These are phyloP conservation scores for Xanthia togata DNA, from an alignment of 2,888 invertebrate species.

Conservation along the genomic window DNA sequence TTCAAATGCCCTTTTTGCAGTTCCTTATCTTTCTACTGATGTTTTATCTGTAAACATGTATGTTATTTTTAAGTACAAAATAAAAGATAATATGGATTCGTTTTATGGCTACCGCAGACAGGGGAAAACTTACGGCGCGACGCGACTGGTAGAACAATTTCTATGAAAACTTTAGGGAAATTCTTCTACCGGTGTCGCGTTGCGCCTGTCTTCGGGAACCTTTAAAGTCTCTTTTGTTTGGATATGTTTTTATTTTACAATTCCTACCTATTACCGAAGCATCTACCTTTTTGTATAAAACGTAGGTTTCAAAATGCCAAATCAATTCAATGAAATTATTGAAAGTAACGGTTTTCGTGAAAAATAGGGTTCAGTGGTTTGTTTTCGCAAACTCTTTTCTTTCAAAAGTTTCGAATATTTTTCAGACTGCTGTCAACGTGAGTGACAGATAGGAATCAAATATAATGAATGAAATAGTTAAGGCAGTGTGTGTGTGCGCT, in stretches of 20 bases:
- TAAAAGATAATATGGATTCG: background rate
- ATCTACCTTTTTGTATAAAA: too few relatives aligned
- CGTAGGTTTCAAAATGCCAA: background rate
- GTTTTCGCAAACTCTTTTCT: background rate
- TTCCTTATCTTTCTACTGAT: background rate
- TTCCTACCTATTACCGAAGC: background rate
- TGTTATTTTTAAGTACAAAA: conserved; percentile 9
- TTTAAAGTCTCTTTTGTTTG: background rate
- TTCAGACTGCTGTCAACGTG: background rate
- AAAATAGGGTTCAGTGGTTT: background rate
- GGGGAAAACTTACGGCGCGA: too few relatives aligned
- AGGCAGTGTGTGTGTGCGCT: conserved; percentile 13
- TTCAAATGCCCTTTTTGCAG: conserved; percentile 6
- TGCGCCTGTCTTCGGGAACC: too few relatives aligned
- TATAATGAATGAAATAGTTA: conserved; percentile 1
- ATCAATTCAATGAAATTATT: background rate
- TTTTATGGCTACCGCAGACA: background rate
- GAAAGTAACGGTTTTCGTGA: background rate
- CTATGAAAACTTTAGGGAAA: too few relatives aligned
- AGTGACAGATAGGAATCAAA: background rate
- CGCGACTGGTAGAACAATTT: too few relatives aligned
- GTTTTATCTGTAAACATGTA: conserved; percentile 9
- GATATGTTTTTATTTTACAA: background rate
- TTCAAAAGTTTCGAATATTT: background rate
- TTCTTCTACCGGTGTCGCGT: too few relatives aligned